Evolutionary conservation across 2,888 invertebrate genomes (phyloP).

Genomic region (Pinctada fucata): DNA sequence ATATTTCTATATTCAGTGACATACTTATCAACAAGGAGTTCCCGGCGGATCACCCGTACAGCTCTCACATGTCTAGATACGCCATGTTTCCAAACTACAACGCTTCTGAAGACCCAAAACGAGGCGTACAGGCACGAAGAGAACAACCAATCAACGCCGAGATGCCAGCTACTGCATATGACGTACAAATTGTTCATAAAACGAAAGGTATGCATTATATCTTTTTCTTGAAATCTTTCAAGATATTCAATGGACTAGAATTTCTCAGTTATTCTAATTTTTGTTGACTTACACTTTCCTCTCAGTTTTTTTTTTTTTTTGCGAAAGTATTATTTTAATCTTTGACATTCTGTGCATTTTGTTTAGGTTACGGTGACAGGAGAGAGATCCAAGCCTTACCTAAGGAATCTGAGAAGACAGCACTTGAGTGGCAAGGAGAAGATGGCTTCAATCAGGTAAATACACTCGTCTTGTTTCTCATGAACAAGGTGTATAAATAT

Average conservation of each 20-base stretch:
- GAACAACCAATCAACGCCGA: constrained; percentile 68
- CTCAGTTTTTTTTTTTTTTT: neutral
- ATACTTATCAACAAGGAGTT: constrained; percentile 70
- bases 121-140: constrained; percentile 65
- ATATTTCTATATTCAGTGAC: constrained; percentile 48
- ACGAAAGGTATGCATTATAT: constrained; percentile 64
- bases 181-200: constrained; percentile 67
- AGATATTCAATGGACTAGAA: too few relatives aligned
- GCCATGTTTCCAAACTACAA: constrained; percentile 73
- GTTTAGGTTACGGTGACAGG: constrained; percentile 63
- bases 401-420: constrained; percentile 63
- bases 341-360: neutral
- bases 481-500: neutral
- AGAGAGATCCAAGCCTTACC: constrained; percentile 68
- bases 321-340: neutral
- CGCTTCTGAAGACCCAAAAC: constrained; percentile 69
- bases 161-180: constrained; percentile 71
- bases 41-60: constrained; percentile 74
- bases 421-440: constrained; percentile 69
- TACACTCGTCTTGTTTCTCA: neutral
- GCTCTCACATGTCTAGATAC: constrained; percentile 70
- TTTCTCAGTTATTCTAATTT: neutral
- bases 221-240: too few relatives aligned
- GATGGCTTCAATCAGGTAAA: constrained; percentile 70
- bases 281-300: neutral